Base-by-base conservation (phyloP, 2,888 invertebrate genomes). In the Chrysolina haemoptera region DNA sequence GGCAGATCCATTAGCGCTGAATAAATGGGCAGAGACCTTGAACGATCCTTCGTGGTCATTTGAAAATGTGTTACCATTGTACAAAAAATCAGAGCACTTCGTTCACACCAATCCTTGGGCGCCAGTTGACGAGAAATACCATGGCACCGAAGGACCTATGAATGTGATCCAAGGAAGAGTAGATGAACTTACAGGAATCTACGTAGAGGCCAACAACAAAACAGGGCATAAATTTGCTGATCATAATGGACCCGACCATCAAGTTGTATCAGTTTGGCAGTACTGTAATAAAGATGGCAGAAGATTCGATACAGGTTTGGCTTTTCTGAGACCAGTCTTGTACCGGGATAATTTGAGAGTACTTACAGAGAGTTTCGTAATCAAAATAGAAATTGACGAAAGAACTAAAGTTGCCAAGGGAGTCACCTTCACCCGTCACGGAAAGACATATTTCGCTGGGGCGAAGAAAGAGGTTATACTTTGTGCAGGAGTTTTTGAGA, bases 401-500 rank as follows among this genome's bases (percentile, higher is more conserved):
- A 40, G 80, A 0, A 90, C 90, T 0, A 93, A 91, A 82, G 85
- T 85, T 14, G 92, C 92, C 0, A 86, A 86, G 1, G 94, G 93
- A 0, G 70, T 70, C 3, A 41, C 50, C 11, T 70, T 63, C 81
- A 81, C 89, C 1, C 93, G 93, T 84, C 88, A 90, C 74, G 90
- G 90, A 18, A 87, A 84, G 82, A 89, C 89, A 78, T 91, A 87
- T 74, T 80, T 84, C 10, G 89, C 89, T 0, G 84, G 87, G 5
- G 94, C 94, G 5, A 90, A 89, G 6, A 94, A 92, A 77, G 96
- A 95, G 87, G 91, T 96, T 0, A 91, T 96, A 67, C 87, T 96
- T 16, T 91, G 93, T 11, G 95, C 95, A 0, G 96, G 96, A 9
- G 89, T 93, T 0, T 92, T 96, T 27, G 94, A 94, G 75, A 94